These are phyloP conservation scores for Trachythela sp. DNA, from an alignment of 64 coral and sea anemone species.

Conservation along the genomic window DNA sequence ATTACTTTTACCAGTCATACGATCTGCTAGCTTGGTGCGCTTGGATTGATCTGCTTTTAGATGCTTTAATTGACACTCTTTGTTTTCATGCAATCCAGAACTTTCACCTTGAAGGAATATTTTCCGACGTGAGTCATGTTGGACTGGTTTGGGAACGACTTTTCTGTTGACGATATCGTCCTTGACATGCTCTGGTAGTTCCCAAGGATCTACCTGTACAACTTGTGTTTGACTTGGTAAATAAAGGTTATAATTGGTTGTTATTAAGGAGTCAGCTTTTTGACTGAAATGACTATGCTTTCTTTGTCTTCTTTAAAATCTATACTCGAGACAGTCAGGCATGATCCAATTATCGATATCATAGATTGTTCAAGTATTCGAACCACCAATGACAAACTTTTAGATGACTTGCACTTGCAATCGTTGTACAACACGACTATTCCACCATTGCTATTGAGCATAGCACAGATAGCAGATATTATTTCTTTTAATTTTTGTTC, in stretches of 20 bases:
- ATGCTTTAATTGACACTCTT: background rate
- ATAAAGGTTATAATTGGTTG: background rate
- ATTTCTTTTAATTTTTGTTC: background rate
- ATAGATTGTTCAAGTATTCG: background rate
- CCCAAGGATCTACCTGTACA: background rate
- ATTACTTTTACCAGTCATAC: background rate
- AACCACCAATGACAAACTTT: background rate
- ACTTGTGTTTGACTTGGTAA: constrained; percentile 6
- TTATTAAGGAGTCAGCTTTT: background rate
- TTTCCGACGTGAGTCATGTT: background rate
- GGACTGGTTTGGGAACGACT: background rate
- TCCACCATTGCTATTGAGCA: constrained; percentile 18
- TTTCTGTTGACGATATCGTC: background rate
- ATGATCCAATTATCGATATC: background rate
- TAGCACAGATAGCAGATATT: background rate
- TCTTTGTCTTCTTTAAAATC: background rate
- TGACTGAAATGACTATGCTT: background rate
- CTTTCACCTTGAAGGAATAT: background rate
- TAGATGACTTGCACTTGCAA: background rate
- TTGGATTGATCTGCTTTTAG: background rate
- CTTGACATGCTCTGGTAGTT: background rate
- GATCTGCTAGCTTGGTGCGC: background rate
- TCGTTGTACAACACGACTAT: background rate
- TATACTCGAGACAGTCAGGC: background rate
- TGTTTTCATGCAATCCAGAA: background rate